Evolutionary conservation across 2,797 vertebrate genomes (phyloP).

Genomic region (Bufotes viridis): DNA sequence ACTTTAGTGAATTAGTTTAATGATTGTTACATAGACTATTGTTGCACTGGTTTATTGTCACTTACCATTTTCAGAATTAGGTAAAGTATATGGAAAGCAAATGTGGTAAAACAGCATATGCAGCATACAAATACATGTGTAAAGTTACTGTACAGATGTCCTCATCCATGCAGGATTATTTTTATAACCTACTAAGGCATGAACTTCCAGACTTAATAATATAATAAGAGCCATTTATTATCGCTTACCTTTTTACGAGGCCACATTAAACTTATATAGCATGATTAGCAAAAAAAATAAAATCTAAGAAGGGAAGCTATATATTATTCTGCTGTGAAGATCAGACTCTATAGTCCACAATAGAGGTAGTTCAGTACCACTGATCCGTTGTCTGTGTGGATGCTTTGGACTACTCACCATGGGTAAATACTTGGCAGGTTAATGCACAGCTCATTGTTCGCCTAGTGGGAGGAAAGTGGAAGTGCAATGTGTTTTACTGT

Average conservation of each 20-base stretch:
- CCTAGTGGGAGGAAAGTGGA: constrained; percentile 41
- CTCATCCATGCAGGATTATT: background rate
- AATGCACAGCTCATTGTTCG: constrained; percentile 35
- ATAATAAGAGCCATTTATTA: background rate
- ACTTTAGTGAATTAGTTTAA: constrained; percentile 8
- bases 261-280: constrained; percentile 4
- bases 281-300: background rate
- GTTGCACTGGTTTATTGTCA: background rate
- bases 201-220: background rate
- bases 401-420: background rate
- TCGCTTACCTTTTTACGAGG: constrained; percentile 20
- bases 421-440: background rate
- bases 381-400: background rate
- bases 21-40: background rate
- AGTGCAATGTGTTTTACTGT: constrained; percentile 18
- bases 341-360: background rate
- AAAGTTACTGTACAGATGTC: background rate
- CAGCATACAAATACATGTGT: background rate
- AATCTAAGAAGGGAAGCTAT: background rate
- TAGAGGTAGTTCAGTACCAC: background rate
- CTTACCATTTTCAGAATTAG: background rate
- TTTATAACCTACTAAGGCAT: background rate
- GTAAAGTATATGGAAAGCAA: background rate
- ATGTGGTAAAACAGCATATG: background rate
- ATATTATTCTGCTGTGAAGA: background rate